Evolutionary conservation across 2,797 vertebrate species (phyloP), one percentile per base, ranked within the genome.

Genomic region (Hafferia zeledoni): DNA sequence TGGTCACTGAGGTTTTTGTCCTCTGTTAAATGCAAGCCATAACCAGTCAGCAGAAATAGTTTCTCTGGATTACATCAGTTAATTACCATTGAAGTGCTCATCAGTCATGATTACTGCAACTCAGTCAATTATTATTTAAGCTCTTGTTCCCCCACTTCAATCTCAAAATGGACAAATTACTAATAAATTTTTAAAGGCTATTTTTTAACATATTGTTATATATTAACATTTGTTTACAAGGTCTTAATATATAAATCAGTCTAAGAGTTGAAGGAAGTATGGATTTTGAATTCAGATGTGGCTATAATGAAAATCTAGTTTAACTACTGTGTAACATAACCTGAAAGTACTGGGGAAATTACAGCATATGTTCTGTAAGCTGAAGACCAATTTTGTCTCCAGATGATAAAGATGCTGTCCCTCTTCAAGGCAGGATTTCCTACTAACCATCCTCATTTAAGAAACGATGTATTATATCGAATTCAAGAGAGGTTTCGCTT

Each of bases 91-190:
- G 41, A 50, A 76, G 24, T 5, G 44, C 7, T 44, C 27, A 52
- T 39, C 35, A 76, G 63, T 50, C n/a, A 56, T 24, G 18, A 43
- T 12, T 63, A 56, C 41, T 63, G 27, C 11, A 76, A 61, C 27
- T 55, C 7, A 49, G 41, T n/a, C 15, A 61, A 37, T 33, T 68
- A 63, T 46, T 71, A 79, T 19, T 57, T 61, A 69, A 53, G 25
- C 17, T 83, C 46, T 61, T 0, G 0, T 47, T 71, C 33, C 31
- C 4, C 17, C 5, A 47, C 9, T 87, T 83, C 25, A 57, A 37
- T 20, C 44, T 56, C 41, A 6, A 77, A 85, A 59, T 28, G 13
- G 17, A 46, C 6, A 61, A 59, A 76, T 70, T 55, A n/a, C 23
- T 33, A 61, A 41, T 18, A 9, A 84, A 37, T 37, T 6, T n/a